Percentiles rank a stretch among this genome's conserved stretches.
These are phyloP conservation scores for Limonius californicus DNA, from an alignment of 1,140 invertebrate genomes.

Conservation along the genomic window DNA sequence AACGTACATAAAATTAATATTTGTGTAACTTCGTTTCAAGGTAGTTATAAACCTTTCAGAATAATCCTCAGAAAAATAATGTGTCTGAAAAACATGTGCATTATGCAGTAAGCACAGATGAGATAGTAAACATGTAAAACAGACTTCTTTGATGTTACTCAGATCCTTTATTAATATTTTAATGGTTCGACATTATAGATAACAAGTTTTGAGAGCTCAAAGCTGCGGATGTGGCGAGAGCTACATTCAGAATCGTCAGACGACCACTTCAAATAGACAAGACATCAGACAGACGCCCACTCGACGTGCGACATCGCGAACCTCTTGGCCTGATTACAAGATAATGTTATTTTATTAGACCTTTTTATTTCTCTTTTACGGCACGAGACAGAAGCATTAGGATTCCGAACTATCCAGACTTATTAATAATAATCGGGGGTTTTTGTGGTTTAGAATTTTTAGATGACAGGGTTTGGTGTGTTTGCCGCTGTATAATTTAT, in stretches of 20 bases:
- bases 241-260: conserved; percentile 2
- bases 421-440: no score
- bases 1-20: no score
- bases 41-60: no score
- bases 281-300: conserved; percentile 12
- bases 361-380: not conserved
- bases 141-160: conserved; percentile 3
- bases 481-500: no score
- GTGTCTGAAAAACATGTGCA: not conserved
- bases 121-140: conserved; percentile 10
- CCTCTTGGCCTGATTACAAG: not conserved
- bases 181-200: conserved; percentile 8
- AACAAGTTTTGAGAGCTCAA: conserved; percentile 8
- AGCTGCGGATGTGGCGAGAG: conserved; percentile 11
- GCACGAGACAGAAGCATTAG: no score
- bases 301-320: not conserved
- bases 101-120: conserved; percentile 7
- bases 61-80: no score
- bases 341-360: not conserved
- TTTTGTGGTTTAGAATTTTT: no score
- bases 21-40: no score
- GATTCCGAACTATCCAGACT: no score
- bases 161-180: conserved; percentile 5
- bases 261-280: conserved; percentile 8
- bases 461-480: no score